A percentile compares a stretch with the other conserved stretches of the same genome.
These are phyloP conservation scores for Syrrhaptes paradoxus DNA, from an alignment of 2,113 vertebrate species.

Conservation along the genomic window DNA sequence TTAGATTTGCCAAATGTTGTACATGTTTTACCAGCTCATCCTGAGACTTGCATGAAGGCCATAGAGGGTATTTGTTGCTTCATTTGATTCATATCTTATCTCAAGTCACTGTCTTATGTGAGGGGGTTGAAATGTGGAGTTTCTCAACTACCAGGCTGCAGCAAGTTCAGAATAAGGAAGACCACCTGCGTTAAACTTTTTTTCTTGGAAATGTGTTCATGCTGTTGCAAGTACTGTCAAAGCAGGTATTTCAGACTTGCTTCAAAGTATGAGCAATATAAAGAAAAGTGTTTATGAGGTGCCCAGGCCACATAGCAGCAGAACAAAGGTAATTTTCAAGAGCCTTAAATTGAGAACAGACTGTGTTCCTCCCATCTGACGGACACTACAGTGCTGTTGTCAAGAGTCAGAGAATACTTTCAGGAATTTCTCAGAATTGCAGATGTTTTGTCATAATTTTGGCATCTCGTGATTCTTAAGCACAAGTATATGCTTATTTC, in stretches of 20 bases:
- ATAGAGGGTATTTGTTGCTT: background rate
- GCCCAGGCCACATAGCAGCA: background rate
- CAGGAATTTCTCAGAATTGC: background rate
- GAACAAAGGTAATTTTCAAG: background rate
- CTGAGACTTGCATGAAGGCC: background rate
- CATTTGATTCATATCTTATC: background rate
- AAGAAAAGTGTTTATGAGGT: background rate
- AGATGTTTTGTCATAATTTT: background rate
- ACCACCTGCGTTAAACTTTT: background rate
- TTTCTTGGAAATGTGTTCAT: background rate
- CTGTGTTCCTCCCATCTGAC: background rate
- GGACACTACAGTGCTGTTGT: background rate
- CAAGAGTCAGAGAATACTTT: background rate
- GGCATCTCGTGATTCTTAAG: background rate
- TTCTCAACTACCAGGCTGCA: background rate
- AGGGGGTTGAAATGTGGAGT: background rate
- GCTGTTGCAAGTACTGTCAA: background rate
- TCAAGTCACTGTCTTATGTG: background rate
- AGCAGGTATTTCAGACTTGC: background rate
- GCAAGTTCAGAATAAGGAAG: background rate
- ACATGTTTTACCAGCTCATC: background rate
- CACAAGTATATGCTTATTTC: slow-evolving; percentile 28
- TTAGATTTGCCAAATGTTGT: background rate
- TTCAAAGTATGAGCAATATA: background rate
- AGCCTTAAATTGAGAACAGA: background rate